Evolutionary conservation across 2,113 vertebrate species (phyloP), one percentile per base, ranked within the genome.

Genomic region (Mionectes macconnelli): DNA sequence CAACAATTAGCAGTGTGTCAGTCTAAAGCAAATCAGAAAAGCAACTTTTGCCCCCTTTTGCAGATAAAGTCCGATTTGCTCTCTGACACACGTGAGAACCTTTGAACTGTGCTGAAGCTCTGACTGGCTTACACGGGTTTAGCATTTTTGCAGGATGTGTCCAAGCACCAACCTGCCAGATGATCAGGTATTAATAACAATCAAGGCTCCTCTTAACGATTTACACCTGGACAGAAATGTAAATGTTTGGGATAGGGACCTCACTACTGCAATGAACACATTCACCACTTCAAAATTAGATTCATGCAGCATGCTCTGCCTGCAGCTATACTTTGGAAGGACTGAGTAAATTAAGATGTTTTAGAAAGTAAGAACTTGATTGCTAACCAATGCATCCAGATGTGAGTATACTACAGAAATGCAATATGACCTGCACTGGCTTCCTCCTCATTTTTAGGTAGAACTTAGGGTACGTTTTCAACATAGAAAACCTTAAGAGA

Each of bases 141-240:
- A 91, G 74, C 25, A 16, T 19, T 80, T 64, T 84, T 94, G 39
- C 68, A 91, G 77, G 45, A 93, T 0, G 0, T 72, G 47, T 69
- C 84, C 4, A 9, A 94, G 76, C 0, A 1, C 81, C 92, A 96
- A 55, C 79, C 80, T 97, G 79, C 47, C 96, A 96, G 62, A 90
- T 83, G 74, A 96, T 91, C 68, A 74, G 60, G 89, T 87, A 97
- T 94, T 96, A 95, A 93, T 89, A 94, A 94, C 67, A 87, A 80
- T 53, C 89, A 94, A 87, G 84, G 47, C 70, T 92, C 28, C 20
- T 15, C 40, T 74, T 97, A 96, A 97, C 90, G 62, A 90, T 89
- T 95, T 93, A 87, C 96, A 96, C 75, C 82, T 96, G 96, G 45
- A 10, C 79, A 94, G 76, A 93, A 85, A 91, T 30, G 24, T 67